A percentile compares a stretch with the other conserved stretches of the same genome.
phyloP scores from a whole-genome alignment of 2,113 vertebrate genomes.

The Chlorodrepanis virens region DNA sequence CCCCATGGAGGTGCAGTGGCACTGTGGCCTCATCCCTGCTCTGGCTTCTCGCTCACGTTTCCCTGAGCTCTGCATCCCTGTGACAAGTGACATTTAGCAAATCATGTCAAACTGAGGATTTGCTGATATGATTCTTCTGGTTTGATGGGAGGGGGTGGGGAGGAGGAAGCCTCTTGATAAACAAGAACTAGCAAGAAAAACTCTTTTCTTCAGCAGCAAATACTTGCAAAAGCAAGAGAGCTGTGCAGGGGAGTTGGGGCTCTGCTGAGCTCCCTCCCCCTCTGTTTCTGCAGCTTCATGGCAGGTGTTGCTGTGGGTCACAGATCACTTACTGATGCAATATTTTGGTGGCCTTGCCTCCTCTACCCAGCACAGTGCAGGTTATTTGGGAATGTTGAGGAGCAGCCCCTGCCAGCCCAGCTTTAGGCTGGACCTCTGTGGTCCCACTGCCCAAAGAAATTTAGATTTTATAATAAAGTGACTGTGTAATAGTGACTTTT shows the following conservation, averaged over 20 bases:
- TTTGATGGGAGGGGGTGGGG: neutral
- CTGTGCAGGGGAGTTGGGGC: fast-evolving
- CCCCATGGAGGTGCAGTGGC: fast-evolving
- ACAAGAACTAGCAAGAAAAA: neutral
- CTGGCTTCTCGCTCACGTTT: fast-evolving
- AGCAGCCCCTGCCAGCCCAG: neutral
- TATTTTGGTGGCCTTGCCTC: neutral
- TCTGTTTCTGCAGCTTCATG: fast-evolving
- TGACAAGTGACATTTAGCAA: neutral
- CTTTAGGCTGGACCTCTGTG: neutral
- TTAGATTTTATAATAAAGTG: neutral
- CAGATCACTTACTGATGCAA: neutral
- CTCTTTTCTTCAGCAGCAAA: neutral
- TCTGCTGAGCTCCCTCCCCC: neutral
- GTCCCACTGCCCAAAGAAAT: neutral
- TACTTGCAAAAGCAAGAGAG: fast-evolving
- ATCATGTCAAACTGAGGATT: neutral
- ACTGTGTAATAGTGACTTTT: no score
- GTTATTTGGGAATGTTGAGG: neutral
- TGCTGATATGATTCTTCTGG: neutral
- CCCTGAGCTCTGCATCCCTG: neutral
- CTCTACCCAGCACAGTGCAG: neutral
- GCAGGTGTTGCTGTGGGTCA: neutral
- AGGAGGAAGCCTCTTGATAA: neutral
- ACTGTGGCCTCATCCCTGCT: fast-evolving